These are phyloP conservation scores for Bradypus variegatus DNA, from an alignment of 2,797 vertebrate species.

Conservation along the genomic window DNA sequence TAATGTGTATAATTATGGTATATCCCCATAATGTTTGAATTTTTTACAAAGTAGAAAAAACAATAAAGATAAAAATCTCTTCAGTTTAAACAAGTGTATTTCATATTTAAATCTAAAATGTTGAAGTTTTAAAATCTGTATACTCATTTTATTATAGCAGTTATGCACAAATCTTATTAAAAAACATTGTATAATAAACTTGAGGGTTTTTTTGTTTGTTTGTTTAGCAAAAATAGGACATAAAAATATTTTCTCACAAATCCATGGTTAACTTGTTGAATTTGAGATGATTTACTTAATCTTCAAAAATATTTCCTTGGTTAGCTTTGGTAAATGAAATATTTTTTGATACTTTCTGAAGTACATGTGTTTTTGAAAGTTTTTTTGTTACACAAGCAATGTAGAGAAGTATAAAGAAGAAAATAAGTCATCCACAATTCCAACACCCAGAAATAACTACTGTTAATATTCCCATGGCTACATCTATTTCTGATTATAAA, in stretches of 20 bases:
- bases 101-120: slow-evolving; percentile 50
- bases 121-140: slow-evolving; percentile 36
- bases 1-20: slow-evolving; percentile 29
- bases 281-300: background rate
- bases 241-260: slow-evolving; percentile 33
- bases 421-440: slow-evolving; percentile 9
- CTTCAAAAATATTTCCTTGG: background rate
- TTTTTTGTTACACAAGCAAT: background rate
- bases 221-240: background rate
- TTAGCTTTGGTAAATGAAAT: slow-evolving; percentile 37
- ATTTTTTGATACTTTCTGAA: slow-evolving; percentile 32
- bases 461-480: background rate
- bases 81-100: slow-evolving; percentile 32
- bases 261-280: background rate
- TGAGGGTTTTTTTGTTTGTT: background rate
- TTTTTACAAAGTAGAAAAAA: slow-evolving; percentile 46
- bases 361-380: slow-evolving; percentile 32
- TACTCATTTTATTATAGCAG: slow-evolving; percentile 26
- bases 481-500: slow-evolving; percentile 33
- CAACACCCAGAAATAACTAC: background rate
- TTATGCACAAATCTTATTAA: slow-evolving; percentile 27
- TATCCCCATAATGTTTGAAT: slow-evolving; percentile 52
- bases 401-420: slow-evolving; percentile 12
- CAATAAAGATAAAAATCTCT: slow-evolving; percentile 38
- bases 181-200: slow-evolving; percentile 25